Conservation (phyloP, 2,797 vertebrate species). For the Iguana delicatissima region DNA sequence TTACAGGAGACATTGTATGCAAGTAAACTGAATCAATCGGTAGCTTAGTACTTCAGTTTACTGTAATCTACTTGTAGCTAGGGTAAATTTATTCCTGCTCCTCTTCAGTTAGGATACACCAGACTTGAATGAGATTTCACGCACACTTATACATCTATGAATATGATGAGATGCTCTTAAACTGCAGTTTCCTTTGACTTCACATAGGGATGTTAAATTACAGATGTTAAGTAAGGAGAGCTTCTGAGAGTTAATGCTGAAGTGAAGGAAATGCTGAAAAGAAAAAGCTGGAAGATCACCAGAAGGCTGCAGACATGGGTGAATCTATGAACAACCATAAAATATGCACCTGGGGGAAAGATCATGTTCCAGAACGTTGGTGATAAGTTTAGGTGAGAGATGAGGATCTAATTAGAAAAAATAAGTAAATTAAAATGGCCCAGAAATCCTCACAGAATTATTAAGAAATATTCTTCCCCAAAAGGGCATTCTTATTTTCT, state of each 20-base stretch:
- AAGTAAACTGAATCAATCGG: not conserved
- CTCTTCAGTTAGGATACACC: conserved; percentile 31
- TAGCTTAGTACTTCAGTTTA: not conserved
- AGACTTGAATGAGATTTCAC: conserved; percentile 15
- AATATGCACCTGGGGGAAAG: not conserved
- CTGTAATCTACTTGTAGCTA: not conserved
- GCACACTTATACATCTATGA: not conserved
- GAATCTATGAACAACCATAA: not conserved
- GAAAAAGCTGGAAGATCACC: too few species aligned
- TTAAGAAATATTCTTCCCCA: not conserved
- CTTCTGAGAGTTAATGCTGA: not conserved
- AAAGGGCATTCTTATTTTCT: too few species aligned
- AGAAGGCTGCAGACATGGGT: not conserved
- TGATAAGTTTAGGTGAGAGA: not conserved
- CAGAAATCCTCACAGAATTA: too few species aligned
- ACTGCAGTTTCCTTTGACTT: conserved; percentile 6
- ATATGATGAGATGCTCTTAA: conserved; percentile 20
- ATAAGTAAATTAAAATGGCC: not conserved
- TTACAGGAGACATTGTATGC: not conserved
- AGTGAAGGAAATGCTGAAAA: too few species aligned
- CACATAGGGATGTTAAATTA: not conserved
- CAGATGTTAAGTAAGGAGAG: not conserved
- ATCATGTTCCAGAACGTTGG: not conserved
- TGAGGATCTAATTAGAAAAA: too few species aligned
- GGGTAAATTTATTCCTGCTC: not conserved